Base-by-base conservation (phyloP, 1,140 invertebrate species). In the Aphelenchoides besseyi region DNA sequence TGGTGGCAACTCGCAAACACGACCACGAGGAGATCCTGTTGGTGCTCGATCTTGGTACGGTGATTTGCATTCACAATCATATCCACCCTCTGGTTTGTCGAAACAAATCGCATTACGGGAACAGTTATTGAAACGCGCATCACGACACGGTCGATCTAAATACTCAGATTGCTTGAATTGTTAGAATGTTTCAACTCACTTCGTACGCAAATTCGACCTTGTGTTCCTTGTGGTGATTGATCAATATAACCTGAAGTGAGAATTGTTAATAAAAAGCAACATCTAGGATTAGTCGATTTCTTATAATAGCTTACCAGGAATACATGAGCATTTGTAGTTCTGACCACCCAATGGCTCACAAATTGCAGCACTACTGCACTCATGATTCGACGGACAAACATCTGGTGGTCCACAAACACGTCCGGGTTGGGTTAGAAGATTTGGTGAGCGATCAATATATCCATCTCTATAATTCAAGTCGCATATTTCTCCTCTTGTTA, bases 81-180 rank as follows among this genome's bases (percentile, higher is more conserved):
- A 83, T 28, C 79, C 68, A 23, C 72, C 81, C 36, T 76, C 52
- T 48, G 70, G 73, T 32, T 85, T 81, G 48, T 83, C 81, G 63
- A 80, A 83, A 37, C 82, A 83, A 29, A 83, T 77, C 9, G 82
- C 82, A 64, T 83, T 85, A 28, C 83, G 74, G 30, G 81, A 84
- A 48, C 82, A 83, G 12, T 79, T 82, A 66, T 83, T 83, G 68
- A 83, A 78, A 54, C 75, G 73, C 18, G 81, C 73, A 64, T 83
- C 83, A 23, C 76, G 74, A 57, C 82, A 83, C 30, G 79, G 75
- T 37, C 85, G 80, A 62, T 82, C 79, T 79, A 41, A 80, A 73
- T n/a, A 30, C 23, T 41, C 30, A 59, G 12, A 69, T 53, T 72
- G 52, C 9, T 23, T 33, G n/a, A n/a, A n/a, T n/a, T n/a, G n/a